These are phyloP conservation scores for Glaucidium brasilianum DNA, from an alignment of 2,113 vertebrate genomes.

Conservation along the genomic window DNA sequence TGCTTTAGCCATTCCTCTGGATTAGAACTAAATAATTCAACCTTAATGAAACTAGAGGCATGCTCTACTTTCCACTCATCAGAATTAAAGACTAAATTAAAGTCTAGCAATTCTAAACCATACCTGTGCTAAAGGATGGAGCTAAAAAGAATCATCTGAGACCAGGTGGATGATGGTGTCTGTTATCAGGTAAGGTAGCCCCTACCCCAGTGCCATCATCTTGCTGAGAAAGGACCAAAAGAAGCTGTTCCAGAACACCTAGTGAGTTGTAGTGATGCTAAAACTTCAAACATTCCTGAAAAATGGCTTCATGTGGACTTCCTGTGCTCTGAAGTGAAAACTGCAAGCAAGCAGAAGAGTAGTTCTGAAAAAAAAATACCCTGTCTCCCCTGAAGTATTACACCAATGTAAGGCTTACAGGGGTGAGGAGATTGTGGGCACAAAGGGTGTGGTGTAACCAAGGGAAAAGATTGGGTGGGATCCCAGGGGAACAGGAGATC, in stretches of 20 bases:
- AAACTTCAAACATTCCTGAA: background rate
- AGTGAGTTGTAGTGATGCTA: background rate
- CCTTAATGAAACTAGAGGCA: background rate
- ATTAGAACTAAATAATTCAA: background rate
- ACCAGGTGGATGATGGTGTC: background rate
- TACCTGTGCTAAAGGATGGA: background rate
- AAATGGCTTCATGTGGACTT: rapidly evolving
- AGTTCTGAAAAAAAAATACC: background rate
- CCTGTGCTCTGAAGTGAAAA: background rate
- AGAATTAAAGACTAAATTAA: background rate
- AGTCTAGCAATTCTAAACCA: background rate
- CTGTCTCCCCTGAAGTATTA: background rate
- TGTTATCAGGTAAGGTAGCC: background rate
- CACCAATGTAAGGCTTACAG: background rate
- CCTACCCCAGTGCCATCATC: background rate
- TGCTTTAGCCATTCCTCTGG: background rate
- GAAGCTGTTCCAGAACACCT: background rate
- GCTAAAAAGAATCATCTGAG: background rate
- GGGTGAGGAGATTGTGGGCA: background rate
- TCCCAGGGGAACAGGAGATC: background rate
- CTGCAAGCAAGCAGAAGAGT: background rate
- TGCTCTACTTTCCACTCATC: background rate
- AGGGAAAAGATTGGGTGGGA: background rate
- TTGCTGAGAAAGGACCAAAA: background rate
- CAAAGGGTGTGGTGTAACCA: background rate